Evolutionary conservation across 37 sponge, comb jelly and placozoan genomes (phyloP), one percentile per base, ranked within the genome.

Genomic region (Crambe crambe): DNA sequence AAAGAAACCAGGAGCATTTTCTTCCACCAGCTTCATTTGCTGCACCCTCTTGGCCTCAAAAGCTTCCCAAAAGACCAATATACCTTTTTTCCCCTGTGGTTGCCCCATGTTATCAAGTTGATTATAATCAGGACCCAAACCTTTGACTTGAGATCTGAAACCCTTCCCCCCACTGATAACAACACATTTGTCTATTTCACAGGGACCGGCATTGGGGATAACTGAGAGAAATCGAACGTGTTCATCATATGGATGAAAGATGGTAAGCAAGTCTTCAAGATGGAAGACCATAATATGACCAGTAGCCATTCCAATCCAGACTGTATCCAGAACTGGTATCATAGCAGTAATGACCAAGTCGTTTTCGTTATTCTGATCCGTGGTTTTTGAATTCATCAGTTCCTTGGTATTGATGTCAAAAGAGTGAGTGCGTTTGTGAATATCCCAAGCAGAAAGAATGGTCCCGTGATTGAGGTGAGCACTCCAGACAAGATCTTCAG

Each of bases 291-390:
- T 26, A 22, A 94, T 87, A 68, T 77, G 88, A 2, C 95, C 95
- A 56, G 72, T 73, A n/a, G 87, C 77, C 88, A 87, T 83, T 1
- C 90, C 95, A 32, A 92, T 51, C 91, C 91, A 94, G 2, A 94
- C 73, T 2, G 88, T 87, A 47, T 94, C 95, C 38, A 91, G 66
- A 35, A 78, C 88, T 0, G 76, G 58, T 39, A 80, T 74, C 73
- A 91, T 80, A 34, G 78, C 79, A 29, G 85, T 90, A 23, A 94
- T 90, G 58, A 73, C 68, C n/a, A 40, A 22, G 38, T 87, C 88
- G 20, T 41, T 25, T 21, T 51, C 56, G 37, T 25, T 66, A 4
- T 35, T 30, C 2, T 5, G 59, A 12, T 6, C 10, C 31, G 37
- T 29, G 8, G 64, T 26, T 2, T 77, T 22, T 2, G 37, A n/a